These are phyloP conservation scores for Nomada fucata DNA, from an alignment of 2,888 invertebrate species.

Conservation along the genomic window DNA sequence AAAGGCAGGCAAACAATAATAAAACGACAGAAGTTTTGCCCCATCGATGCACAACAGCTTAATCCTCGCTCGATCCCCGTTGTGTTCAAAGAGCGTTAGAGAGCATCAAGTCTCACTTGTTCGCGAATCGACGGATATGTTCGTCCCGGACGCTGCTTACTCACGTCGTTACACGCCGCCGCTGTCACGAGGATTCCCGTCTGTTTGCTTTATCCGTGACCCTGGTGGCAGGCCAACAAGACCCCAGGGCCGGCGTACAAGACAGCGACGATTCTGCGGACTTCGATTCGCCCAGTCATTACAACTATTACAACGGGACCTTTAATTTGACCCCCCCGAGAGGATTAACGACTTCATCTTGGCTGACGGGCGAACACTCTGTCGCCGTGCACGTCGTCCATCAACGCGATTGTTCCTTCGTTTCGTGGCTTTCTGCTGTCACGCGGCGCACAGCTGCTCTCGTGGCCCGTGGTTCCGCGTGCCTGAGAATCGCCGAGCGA, in stretches of 20 bases:
- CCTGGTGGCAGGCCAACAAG: conserved; percentile 50
- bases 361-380: conserved; percentile 42
- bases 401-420: conserved; percentile 50
- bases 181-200: conserved; percentile 64
- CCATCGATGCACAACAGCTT: too few relatives aligned
- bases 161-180: conserved; percentile 55
- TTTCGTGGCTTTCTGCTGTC: conserved; percentile 32
- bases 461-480: background rate
- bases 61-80: background rate
- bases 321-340: conserved; percentile 67
- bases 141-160: conserved; percentile 39
- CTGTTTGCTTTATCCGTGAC: conserved; percentile 61
- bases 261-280: conserved; percentile 64
- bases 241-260: conserved; percentile 47
- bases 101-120: background rate
- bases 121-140: conserved; percentile 11
- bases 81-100: background rate
- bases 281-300: conserved; percentile 70
- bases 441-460: background rate
- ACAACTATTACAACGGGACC: conserved; percentile 69
- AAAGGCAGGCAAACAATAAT: too few relatives aligned
- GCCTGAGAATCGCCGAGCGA: background rate
- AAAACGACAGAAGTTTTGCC: background rate
- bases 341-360: conserved; percentile 70
- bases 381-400: conserved; percentile 36